Percentiles rank a stretch among this genome's conserved stretches.
Evolutionary conservation across 2,888 invertebrate genomes (phyloP).

Genomic region (Mechanitis messenoides): DNA sequence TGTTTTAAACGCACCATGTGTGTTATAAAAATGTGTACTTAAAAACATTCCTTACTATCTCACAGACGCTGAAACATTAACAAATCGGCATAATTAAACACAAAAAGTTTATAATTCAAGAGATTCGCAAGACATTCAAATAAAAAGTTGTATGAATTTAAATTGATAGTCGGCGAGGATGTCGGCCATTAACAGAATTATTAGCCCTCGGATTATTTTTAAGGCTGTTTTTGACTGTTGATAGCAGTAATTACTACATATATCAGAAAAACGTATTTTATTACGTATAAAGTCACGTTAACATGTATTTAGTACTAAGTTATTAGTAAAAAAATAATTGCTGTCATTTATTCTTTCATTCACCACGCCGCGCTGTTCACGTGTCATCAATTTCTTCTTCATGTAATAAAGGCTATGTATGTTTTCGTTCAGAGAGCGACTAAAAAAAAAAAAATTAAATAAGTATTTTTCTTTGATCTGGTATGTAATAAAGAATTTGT

Average conservation of each 20-base stretch:
- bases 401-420: too few relatives aligned
- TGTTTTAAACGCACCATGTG: too few relatives aligned
- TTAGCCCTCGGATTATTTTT: slow-evolving; percentile 8
- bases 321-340: too few relatives aligned
- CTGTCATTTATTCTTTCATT: too few relatives aligned
- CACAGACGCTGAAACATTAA: neutral
- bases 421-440: too few relatives aligned
- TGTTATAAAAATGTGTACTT: neutral
- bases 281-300: neutral
- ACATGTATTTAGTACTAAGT: too few relatives aligned
- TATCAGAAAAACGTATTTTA: neutral
- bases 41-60: neutral
- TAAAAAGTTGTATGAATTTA: slow-evolving; percentile 21
- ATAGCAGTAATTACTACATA: neutral
- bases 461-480: too few relatives aligned
- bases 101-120: neutral
- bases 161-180: slow-evolving; percentile 18
- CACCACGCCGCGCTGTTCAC: too few relatives aligned
- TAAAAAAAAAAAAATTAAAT: too few relatives aligned
- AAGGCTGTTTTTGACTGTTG: neutral
- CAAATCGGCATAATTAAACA: too few relatives aligned
- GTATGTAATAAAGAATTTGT: too few relatives aligned
- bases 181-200: slow-evolving; percentile 14
- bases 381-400: too few relatives aligned
- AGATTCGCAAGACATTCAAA: slow-evolving; percentile 1